A percentile compares a stretch with the other conserved stretches of the same genome.
Conservation (phyloP, 1,140 invertebrate genomes). For the Aporrectodea caliginosa region DNA sequence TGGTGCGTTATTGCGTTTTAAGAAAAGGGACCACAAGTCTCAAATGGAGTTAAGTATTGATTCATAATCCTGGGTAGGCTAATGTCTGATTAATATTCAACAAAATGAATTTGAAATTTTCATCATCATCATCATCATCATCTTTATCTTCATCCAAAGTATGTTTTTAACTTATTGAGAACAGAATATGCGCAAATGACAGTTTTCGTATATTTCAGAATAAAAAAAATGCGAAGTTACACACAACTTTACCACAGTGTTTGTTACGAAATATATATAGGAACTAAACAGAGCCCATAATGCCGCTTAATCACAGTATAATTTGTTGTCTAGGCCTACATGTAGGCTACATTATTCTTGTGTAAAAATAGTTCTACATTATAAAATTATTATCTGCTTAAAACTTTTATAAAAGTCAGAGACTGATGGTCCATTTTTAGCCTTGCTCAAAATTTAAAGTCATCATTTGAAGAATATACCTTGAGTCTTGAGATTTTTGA, state of each 20-base stretch:
- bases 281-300: neutral
- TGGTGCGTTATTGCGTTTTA: neutral
- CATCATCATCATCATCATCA: slow-evolving; percentile 7
- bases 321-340: too few relatives aligned
- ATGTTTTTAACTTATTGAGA: neutral
- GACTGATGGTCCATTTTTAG: too few relatives aligned
- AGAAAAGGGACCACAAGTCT: too few relatives aligned
- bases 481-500: too few relatives aligned
- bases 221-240: neutral
- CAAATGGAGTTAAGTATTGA: too few relatives aligned
- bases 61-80: too few relatives aligned
- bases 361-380: too few relatives aligned
- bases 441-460: too few relatives aligned
- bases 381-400: too few relatives aligned
- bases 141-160: neutral
- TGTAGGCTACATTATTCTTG: too few relatives aligned
- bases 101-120: neutral
- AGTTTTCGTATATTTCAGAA: neutral
- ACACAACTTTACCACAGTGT: neutral
- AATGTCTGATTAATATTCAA: neutral
- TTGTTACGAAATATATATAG: neutral
- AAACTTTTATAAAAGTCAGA: too few relatives aligned
- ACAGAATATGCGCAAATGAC: neutral
- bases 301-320: neutral
- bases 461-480: too few relatives aligned